phyloP scores from a whole-genome alignment of 2,113 vertebrate species.

The Oncorhynchus gorbuscha region DNA sequence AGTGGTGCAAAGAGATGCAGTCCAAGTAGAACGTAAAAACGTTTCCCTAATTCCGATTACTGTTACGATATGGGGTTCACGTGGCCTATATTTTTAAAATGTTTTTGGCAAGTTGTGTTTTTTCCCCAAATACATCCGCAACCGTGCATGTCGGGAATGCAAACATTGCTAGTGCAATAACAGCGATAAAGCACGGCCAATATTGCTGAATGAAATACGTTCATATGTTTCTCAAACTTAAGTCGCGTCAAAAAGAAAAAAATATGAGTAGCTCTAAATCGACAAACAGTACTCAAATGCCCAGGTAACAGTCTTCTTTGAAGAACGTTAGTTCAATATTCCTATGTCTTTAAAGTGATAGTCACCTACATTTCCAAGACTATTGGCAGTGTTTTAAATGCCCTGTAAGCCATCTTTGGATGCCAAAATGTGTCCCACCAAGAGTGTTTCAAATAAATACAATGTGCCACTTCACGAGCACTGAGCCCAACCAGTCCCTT shows the following conservation, averaged over 20 bases:
- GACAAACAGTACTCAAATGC: constrained; percentile 78
- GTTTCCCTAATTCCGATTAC: constrained; percentile 21
- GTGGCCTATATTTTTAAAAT: constrained; percentile 64
- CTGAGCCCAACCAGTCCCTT: constrained; percentile 60
- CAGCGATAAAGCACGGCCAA: constrained; percentile 79
- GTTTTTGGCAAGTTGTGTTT: constrained; percentile 52
- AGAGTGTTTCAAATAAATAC: constrained; percentile 76
- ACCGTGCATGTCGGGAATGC: constrained; percentile 87
- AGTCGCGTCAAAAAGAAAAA: constrained; percentile 40
- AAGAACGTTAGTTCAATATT: constrained; percentile 72
- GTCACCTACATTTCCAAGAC: constrained; percentile 68
- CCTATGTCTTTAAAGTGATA: constrained; percentile 75
- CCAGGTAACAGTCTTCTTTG: constrained; percentile 73
- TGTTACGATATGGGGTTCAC: constrained; percentile 72
- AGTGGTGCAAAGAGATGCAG: constrained; percentile 80
- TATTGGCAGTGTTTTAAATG: constrained; percentile 74
- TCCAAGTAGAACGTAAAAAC: constrained; percentile 56
- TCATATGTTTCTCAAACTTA: constrained; percentile 64
- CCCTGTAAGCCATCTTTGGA: constrained; percentile 79
- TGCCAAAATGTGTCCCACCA: constrained; percentile 77
- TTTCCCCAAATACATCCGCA: constrained; percentile 78
- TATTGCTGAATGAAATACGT: constrained; percentile 67
- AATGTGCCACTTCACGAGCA: constrained; percentile 77
- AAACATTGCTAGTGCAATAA: constrained; percentile 85
- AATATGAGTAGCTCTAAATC: constrained; percentile 67